Base-by-base conservation (phyloP, 2,113 vertebrate genomes). In the Pygoscelis antarcticus region DNA sequence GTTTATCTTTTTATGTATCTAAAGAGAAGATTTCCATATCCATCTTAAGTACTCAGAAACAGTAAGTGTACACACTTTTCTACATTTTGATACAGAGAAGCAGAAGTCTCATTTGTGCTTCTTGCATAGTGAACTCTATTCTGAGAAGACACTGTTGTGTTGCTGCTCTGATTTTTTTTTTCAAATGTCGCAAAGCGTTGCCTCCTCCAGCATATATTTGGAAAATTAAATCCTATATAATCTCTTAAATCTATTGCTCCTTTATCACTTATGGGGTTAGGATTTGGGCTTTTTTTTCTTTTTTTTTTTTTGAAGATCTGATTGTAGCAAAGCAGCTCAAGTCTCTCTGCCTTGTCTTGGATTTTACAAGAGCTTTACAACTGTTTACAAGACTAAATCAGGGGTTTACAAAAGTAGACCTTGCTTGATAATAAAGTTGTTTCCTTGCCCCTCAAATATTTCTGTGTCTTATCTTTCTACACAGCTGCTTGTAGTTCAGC, bases 311-410 rank as follows among this genome's bases (percentile, higher is more conserved):
- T 32, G 0, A 66, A 82, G 66, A 88, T 93, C 91, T 96, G 87
- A 96, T 94, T 94, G 82, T 86, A 92, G 88, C 82, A 96, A 95
- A 94, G 94, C 81, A 93, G 89, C 89, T 96, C 93, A 96, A 97
- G 89, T 89, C 78, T 94, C 51, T 89, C 71, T 95, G 70, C 95
- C 95, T 94, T 96, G 93, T 93, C 94, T 96, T 96, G 87, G 96
- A 88, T 97, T 96, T 97, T 96, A 93, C 78, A 91, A 94, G 84
- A 78, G 91, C 93, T 97, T 96, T 97, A 95, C 74, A 74, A 15
- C 91, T 96, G 93, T 97, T 97, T 97, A 97, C 94, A 97, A 93
- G 91, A 80, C 94, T 96, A 95, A 97, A 97, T 97, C 97, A 81
- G 57, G 82, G 95, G 91, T 96, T 97, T 97, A 96, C 75, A 96